These are phyloP conservation scores for Chlamydotis undulata DNA, from an alignment of 2,113 vertebrate species.

Conservation along the genomic window DNA sequence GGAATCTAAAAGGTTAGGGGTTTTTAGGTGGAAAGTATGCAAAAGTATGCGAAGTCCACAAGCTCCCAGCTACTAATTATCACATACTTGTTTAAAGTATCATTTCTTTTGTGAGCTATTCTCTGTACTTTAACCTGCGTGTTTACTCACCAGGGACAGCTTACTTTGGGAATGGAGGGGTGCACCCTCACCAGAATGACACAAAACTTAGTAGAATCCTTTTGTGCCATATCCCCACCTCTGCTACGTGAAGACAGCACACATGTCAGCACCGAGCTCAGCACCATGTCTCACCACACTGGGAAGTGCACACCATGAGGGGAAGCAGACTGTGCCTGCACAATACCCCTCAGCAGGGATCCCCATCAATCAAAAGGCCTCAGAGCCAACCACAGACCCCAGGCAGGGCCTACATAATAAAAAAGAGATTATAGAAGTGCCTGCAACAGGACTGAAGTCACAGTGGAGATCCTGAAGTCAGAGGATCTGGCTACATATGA, in stretches of 20 bases:
- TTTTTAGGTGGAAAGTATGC: not conserved
- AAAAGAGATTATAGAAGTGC: not conserved
- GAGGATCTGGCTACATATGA: not conserved
- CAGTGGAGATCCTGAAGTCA: not conserved
- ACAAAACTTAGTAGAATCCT: not conserved
- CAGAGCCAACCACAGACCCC: not conserved
- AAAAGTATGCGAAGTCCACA: not conserved
- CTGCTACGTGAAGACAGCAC: not conserved
- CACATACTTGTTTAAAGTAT: not conserved
- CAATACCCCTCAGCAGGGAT: not conserved
- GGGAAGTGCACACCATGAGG: not conserved
- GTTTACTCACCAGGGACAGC: not conserved
- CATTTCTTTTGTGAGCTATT: not conserved
- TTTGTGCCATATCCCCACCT: not conserved
- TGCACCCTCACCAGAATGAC: not conserved
- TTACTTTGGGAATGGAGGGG: not conserved
- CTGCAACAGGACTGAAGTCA: not conserved
- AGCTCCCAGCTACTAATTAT: not conserved
- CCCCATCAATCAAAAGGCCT: not conserved
- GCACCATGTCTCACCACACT: not conserved
- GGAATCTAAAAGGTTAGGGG: not conserved
- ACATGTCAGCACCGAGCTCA: rapidly evolving
- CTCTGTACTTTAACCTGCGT: not conserved
- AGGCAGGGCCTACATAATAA: not conserved
- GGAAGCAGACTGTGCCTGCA: not conserved